Evolutionary conservation across 2,888 invertebrate genomes (phyloP), one percentile per base, ranked within the genome.

Genomic region (Agriotes lineatus): DNA sequence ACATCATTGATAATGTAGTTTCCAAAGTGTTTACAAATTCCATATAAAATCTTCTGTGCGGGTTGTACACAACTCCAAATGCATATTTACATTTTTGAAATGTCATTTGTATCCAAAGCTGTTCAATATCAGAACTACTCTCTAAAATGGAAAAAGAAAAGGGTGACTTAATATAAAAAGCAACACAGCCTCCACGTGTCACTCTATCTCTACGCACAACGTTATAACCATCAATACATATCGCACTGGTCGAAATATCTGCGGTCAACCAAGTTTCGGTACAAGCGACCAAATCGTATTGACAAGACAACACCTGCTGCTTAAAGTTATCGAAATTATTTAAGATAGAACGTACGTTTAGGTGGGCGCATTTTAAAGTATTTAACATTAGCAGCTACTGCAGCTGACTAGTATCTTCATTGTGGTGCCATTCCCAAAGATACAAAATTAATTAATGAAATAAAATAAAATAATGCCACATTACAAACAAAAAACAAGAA

Each of bases 1-100:
- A 39, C 12, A 56, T 30, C 5, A 20, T 12, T 20, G 42, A 54
- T 10, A 57, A 20, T 6, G 63, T 44, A 4, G 19, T 33, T 63
- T 57, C 63, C 10, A 57, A 22, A 2, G 12, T 9, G 14, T 54
- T 18, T 16, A 57, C 16, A 19, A 63, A 63, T 30, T 37, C 35
- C 14, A 22, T 57, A 18, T 20, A 30, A 30, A 30, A 30, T 9
- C 30, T 4, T 9, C 30, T 4, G 9, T 30, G 30, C 5, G 30
- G 30, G 30, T 30, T 30, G 30, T 30, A 30, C 5, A 30, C 30
- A n/a, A n/a, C n/a, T n/a, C n/a, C n/a, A n/a, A n/a, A n/a, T n/a
- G n/a, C n/a, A n/a, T n/a, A n/a, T n/a, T 30, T 30, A 30, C 5
- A 30, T 30, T 30, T 30, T 6, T 9, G 4, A 6, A 30, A 30